Evolutionary conservation across 2,113 vertebrate genomes (phyloP), one percentile per base, ranked within the genome.

Genomic region (Rhombomys opimus): DNA sequence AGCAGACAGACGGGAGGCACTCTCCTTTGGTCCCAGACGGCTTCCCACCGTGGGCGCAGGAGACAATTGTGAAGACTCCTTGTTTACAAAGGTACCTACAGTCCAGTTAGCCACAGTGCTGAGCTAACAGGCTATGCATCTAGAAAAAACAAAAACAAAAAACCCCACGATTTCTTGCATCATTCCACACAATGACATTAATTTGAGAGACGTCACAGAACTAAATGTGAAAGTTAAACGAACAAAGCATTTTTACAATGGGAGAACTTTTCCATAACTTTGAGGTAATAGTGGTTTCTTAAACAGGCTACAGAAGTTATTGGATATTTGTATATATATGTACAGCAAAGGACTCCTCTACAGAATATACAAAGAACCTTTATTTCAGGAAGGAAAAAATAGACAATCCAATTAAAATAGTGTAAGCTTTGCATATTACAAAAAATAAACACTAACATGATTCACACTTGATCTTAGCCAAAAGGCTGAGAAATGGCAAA

Each of bases 301-400:
- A 84, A 91, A 93, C n/a, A 93, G 93, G 25, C 68, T 80, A 8
- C 4, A 94, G 41, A 92, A 92, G 23, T 63, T 20, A 89, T 75
- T 17, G 54, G 59, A 57, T 77, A 46, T 46, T 23, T 23, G 59
- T 59, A n/a, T 41, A 70, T 32, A 17, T 17, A 13, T 20, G 2
- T 57, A 25, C 78, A 41, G 87, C 23, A 72, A 90, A 84, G 20
- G 38, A 77, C 41, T 82, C 41, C 67, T 63, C 41, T 67, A 23
- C 22, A 72, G 11, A 50, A 41, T 61, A 67, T 35, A 61, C 50
- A 63, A 81, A 67, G 32, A 93, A 70, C 18, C 35, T 89, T 88
- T 2, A 38, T 88, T 46, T 30, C 32, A 95, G 72, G 90, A 76
- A 35, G 57, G 80, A 72, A 70, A 54, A 15, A 65, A 70, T 50